phyloP scores from a whole-genome alignment of 2,797 vertebrate species.

The Apogon hyalosoma region DNA sequence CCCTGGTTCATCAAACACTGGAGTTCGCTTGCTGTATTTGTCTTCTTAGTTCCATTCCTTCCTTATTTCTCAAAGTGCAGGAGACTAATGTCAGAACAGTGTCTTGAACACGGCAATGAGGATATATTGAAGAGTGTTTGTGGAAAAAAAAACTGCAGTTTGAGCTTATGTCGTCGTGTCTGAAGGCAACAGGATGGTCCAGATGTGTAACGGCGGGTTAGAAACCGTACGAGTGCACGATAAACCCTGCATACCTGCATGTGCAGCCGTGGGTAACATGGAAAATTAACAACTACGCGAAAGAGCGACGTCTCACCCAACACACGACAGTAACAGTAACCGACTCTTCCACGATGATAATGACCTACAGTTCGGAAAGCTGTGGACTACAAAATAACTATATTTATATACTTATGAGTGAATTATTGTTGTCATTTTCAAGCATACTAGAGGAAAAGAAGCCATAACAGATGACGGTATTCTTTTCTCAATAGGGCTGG shows the following conservation, averaged over 20 bases:
- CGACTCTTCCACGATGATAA: not conserved
- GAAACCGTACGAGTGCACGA: not conserved
- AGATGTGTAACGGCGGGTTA: constrained; percentile 2
- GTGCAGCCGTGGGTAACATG: constrained; percentile 3
- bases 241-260: not conserved
- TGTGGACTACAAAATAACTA: not conserved
- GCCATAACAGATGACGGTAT: not conserved
- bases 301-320: constrained; percentile 1
- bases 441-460: not conserved
- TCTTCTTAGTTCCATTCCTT: too few species aligned
- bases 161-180: not conserved
- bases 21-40: too few species aligned
- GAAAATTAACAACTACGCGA: not conserved
- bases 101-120: too few species aligned
- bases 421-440: too few species aligned
- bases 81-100: too few species aligned
- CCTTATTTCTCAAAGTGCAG: too few species aligned
- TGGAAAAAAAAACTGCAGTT: too few species aligned
- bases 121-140: too few species aligned
- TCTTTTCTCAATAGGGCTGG: too few species aligned
- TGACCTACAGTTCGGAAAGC: constrained; percentile 14
- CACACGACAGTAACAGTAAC: not conserved
- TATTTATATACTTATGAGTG: too few species aligned
- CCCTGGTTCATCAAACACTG: not conserved
- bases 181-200: constrained; percentile 23